Percentiles rank a stretch among this genome's conserved stretches.
Evolutionary conservation across 1,140 invertebrate species (phyloP).

Genomic region (Drosophila virilis): DNA sequence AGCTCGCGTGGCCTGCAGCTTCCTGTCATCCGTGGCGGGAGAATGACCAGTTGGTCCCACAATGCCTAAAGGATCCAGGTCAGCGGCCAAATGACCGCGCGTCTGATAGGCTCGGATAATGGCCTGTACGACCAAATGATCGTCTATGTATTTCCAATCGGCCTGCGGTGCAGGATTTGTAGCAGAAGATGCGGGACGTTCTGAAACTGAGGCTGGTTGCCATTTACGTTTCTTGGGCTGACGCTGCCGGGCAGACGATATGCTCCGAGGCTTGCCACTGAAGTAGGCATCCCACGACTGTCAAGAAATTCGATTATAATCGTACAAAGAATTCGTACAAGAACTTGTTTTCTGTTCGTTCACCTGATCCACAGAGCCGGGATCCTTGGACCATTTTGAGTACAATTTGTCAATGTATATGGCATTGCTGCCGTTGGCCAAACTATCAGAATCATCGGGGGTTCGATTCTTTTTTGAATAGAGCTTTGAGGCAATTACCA

Average conservation of each 20-base stretch:
- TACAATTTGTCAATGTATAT: slow-evolving; percentile 41
- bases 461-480: background rate
- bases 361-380: slow-evolving; percentile 45
- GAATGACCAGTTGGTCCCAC: slow-evolving; percentile 34
- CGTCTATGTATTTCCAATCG: slow-evolving; percentile 96
- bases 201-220: background rate
- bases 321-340: too few species aligned
- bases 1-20: slow-evolving; percentile 84
- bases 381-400: slow-evolving; percentile 33
- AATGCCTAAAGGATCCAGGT: slow-evolving; percentile 96
- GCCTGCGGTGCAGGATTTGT: slow-evolving; percentile 22
- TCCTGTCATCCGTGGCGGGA: slow-evolving; percentile 69
- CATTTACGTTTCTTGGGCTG: background rate
- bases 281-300: slow-evolving; percentile 66
- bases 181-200: background rate
- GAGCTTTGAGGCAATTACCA: background rate
- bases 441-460: slow-evolving; percentile 1
- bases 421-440: slow-evolving; percentile 39
- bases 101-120: slow-evolving; percentile 99
- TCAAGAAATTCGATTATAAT: background rate
- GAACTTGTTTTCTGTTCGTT: background rate
- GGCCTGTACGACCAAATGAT: slow-evolving; percentile 98
- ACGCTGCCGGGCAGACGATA: background rate
- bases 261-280: slow-evolving; percentile 12
- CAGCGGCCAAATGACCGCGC: slow-evolving; percentile 96